phyloP scores from a whole-genome alignment of 2,113 vertebrate species.

The Semicossyphus pulcher region DNA sequence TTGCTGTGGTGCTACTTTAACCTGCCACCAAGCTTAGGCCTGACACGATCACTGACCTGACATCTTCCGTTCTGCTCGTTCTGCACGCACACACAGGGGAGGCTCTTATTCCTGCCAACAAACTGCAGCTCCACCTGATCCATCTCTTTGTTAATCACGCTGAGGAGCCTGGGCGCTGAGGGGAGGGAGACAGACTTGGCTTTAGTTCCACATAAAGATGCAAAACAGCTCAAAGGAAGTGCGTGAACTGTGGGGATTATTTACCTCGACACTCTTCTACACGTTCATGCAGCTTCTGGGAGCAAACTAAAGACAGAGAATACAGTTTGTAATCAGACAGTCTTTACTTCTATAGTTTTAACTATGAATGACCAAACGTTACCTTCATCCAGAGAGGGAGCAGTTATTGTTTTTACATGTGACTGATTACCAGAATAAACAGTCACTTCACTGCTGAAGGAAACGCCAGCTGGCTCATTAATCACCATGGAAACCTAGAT shows the following conservation, averaged over 20 bases:
- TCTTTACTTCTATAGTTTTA: background rate
- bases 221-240: background rate
- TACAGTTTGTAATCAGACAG: background rate
- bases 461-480: conserved; percentile 35
- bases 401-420: background rate
- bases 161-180: conserved; percentile 65
- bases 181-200: background rate
- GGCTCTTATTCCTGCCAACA: background rate
- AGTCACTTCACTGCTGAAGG: conserved; percentile 56
- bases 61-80: conserved; percentile 67
- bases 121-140: conserved; percentile 63
- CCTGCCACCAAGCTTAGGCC: background rate
- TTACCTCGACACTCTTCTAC: conserved; percentile 70
- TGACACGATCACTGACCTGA: conserved; percentile 56
- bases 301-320: conserved; percentile 70
- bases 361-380: background rate
- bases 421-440: background rate
- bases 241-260: background rate
- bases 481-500: conserved; percentile 70
- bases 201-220: background rate
- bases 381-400: conserved; percentile 74
- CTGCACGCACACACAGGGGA: conserved; percentile 65
- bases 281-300: background rate
- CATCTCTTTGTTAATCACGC: conserved; percentile 6
- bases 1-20: no score